Percentiles rank a stretch among this genome's conserved stretches.
These are phyloP conservation scores for Thunnus albacares DNA, from an alignment of 2,797 vertebrate species.

Conservation along the genomic window DNA sequence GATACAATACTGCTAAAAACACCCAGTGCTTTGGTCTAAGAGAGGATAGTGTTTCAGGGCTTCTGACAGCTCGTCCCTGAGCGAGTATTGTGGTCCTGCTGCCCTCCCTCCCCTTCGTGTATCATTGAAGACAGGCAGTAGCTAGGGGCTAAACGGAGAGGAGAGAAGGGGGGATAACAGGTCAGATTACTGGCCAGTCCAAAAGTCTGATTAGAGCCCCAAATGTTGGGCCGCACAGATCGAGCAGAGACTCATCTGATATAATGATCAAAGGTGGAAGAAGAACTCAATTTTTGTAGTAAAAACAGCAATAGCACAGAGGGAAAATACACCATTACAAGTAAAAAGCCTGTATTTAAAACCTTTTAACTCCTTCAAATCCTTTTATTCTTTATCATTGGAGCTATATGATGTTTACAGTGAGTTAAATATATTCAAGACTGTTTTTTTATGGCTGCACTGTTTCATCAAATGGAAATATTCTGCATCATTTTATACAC, in stretches of 20 bases:
- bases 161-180: conserved; percentile 67
- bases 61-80: conserved; percentile 80
- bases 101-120: conserved; percentile 51
- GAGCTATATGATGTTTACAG: not conserved
- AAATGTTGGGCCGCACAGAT: conserved; percentile 41
- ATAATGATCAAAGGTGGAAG: conserved; percentile 7
- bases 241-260: conserved; percentile 50
- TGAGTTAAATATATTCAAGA: conserved; percentile 1
- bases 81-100: conserved; percentile 75
- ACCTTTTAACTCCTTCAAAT: not conserved
- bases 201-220: conserved; percentile 70
- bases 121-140: conserved; percentile 78
- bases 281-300: not conserved
- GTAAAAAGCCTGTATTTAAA: not conserved
- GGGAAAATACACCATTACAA: not conserved
- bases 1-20: conserved; percentile 64
- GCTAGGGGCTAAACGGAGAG: conserved; percentile 77
- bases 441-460: conserved; percentile 17
- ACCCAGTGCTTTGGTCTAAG: conserved; percentile 61
- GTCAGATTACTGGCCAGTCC: conserved; percentile 79
- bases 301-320: not conserved
- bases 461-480: too few relatives aligned
- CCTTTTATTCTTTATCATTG: conserved; percentile 16
- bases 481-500: conserved; percentile 11
- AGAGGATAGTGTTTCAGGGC: conserved; percentile 78